Percentiles rank a stretch among this genome's conserved stretches.
phyloP scores from a whole-genome alignment of 2,888 invertebrate genomes.

The Macrophya annulata region DNA sequence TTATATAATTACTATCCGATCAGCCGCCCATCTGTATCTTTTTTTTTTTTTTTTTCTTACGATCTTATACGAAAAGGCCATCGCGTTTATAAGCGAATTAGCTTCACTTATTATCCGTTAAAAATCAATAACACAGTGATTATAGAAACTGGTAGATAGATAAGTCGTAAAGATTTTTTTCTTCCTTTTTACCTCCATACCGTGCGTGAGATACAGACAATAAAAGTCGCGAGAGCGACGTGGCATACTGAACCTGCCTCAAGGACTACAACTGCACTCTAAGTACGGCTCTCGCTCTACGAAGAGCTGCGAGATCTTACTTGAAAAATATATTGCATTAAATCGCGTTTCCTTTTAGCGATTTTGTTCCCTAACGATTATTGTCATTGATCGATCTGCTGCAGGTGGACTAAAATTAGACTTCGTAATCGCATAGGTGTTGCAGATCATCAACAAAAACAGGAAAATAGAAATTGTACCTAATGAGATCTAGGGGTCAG shows the following conservation, averaged over 20 bases:
- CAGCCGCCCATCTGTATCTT: neutral
- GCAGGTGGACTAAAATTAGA: neutral
- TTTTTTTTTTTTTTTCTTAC: neutral
- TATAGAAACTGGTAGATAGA: neutral
- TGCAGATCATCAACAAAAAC: neutral
- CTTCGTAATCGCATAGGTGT: neutral
- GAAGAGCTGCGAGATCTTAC: constrained; percentile 1
- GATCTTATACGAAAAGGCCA: neutral
- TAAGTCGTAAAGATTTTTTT: constrained; percentile 11
- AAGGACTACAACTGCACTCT: constrained; percentile 32
- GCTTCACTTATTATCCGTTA: neutral
- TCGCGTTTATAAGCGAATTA: neutral
- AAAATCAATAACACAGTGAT: neutral
- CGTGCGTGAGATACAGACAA: constrained; percentile 22
- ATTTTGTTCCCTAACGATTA: neutral
- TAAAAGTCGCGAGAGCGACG: constrained; percentile 29
- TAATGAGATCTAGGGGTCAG: neutral
- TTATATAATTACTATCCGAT: no score
- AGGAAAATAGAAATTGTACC: neutral
- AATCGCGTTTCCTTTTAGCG: neutral
- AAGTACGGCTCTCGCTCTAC: neutral
- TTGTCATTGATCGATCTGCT: neutral
- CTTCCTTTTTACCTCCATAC: neutral
- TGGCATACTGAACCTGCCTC: constrained; percentile 37
- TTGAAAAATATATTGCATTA: no score